Evolutionary conservation across 2,888 invertebrate species (phyloP), one percentile per base, ranked within the genome.

Genomic region (Rhorus exstirpatorius): DNA sequence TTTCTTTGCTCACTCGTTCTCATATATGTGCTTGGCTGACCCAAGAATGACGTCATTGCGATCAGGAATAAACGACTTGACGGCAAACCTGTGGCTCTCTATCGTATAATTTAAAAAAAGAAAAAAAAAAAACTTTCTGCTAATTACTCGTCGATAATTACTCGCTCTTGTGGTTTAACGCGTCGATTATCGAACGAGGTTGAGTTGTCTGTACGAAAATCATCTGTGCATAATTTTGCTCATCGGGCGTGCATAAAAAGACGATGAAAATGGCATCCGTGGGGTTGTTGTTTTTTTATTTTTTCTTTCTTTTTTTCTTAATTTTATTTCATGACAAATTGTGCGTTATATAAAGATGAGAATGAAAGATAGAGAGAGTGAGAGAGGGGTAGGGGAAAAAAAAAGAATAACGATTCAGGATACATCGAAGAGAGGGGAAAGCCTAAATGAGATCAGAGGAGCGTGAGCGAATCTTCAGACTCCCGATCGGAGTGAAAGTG

Each of bases 401-500:
- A 44, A 12, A 44, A 31, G 31, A 46, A 75, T 12, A 19, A 75
- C 41, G 68, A 58, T 78, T 61, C 61, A 53, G 60, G 78, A 68
- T 68, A 12, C 8, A 35, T 35, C 14, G 61, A 44, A 14, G 55
- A 12, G 44, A 44, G 24, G 65, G 12, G 61, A n/a, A 58, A 67
- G 67, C 12, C 53, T 17, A 67, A 79, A 74, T 44, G 65, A 51
- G 74, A 74, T 14, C 51, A 61, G 65, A 67, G 77, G 60, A 72
- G 81, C 67, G 71, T 78, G 53, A 41, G 38, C 38, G 12, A 51
- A 51, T 17, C 53, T 68, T 2, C 14, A 61, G 78, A 72, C 60
- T 78, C 78, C 68, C 78, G 81, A 78, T 81, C 61, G 55, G 46
- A 81, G 81, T 78, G 81, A 81, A 81, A 81, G 81, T 81, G 55